These are phyloP conservation scores for Trichomalopsis sarcophagae DNA, from an alignment of 1,140 invertebrate genomes.

Conservation along the genomic window DNA sequence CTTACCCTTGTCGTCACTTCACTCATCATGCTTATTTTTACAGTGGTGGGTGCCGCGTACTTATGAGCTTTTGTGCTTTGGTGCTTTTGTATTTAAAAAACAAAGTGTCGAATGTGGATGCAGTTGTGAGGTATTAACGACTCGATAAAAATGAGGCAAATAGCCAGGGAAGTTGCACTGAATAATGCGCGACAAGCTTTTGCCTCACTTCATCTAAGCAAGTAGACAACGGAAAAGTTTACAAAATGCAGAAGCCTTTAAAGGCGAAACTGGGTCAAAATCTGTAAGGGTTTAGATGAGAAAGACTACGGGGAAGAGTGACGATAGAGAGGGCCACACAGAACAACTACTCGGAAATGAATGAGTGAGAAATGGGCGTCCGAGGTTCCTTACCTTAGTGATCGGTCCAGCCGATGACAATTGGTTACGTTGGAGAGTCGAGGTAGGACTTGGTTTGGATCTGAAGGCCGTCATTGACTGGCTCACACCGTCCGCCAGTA, in stretches of 20 bases:
- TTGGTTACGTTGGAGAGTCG: conserved; percentile 79
- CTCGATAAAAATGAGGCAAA: not conserved
- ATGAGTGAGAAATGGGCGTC: not conserved
- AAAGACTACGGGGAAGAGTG: not conserved
- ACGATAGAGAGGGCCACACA: not conserved
- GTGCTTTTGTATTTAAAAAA: not conserved
- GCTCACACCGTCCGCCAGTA: conserved; percentile 96
- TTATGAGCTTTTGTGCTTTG: not conserved
- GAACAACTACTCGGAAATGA: not conserved
- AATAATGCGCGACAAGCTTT: too few species aligned
- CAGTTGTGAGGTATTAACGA: not conserved
- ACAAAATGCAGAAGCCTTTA: too few species aligned
- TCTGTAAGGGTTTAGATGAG: not conserved
- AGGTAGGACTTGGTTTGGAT: conserved; percentile 87
- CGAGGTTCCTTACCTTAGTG: conserved; percentile 86
- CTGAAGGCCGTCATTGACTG: conserved; percentile 98
- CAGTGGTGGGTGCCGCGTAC: not conserved
- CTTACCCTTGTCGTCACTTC: not conserved
- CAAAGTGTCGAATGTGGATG: not conserved
- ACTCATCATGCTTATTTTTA: too few species aligned
- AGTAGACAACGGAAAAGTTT: too few species aligned
- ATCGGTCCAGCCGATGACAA: conserved; percentile 88
- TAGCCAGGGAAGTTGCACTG: too few species aligned
- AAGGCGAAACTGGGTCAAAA: too few species aligned
- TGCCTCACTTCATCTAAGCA: too few species aligned